Evolutionary conservation across 2,888 invertebrate genomes (phyloP).

Genomic region (Torymus texanus): DNA sequence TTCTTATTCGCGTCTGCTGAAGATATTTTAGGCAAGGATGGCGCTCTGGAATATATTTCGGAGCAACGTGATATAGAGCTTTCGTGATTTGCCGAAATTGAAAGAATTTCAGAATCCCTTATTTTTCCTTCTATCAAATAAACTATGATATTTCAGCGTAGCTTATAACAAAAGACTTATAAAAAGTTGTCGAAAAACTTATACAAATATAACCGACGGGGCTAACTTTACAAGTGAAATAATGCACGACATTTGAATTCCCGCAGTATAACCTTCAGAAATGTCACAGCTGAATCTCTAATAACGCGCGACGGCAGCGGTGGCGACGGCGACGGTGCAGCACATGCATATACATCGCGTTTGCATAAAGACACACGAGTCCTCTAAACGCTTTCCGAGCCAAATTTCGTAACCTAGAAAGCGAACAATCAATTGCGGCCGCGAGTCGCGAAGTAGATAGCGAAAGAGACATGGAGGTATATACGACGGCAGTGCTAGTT

Average conservation of each 20-base stretch:
- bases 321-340: too few relatives aligned
- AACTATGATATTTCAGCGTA: not conserved
- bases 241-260: not conserved
- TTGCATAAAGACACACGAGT: too few relatives aligned
- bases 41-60: too few relatives aligned
- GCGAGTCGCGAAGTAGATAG: slow-evolving; percentile 19
- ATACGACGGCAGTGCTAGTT: too few relatives aligned
- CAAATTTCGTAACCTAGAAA: slow-evolving; percentile 46
- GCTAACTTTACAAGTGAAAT: too few relatives aligned
- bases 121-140: not conserved
- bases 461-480: slow-evolving; percentile 20
- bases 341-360: too few relatives aligned
- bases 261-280: not conserved
- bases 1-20: too few relatives aligned
- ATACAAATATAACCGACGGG: too few relatives aligned
- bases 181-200: too few relatives aligned
- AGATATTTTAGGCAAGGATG: not conserved
- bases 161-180: too few relatives aligned
- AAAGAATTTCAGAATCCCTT: not conserved
- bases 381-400: slow-evolving; percentile 7
- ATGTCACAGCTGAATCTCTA: slow-evolving; percentile 3
- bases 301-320: too few relatives aligned
- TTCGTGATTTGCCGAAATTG: not conserved
- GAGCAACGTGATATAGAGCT: too few relatives aligned
- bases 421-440: slow-evolving; percentile 27